Base-by-base conservation (phyloP, 2,888 invertebrate species). In the Omphaloscelis lunosa region DNA sequence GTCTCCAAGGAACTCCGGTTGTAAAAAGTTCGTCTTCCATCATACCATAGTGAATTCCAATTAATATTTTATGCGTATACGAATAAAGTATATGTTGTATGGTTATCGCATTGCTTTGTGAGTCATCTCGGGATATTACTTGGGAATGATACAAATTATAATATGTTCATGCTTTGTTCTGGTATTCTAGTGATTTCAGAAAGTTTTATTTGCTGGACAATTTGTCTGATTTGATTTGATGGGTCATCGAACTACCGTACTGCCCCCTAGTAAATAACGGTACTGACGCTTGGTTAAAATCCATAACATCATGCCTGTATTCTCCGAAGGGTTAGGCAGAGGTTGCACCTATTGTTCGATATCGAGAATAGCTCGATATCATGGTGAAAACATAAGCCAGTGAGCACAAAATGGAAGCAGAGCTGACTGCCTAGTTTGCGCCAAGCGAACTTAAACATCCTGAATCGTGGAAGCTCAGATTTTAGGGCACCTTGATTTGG, bases 21-120 rank as follows among this genome's bases (percentile, higher is more conserved):
- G 45, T 76, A 72, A 66, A 85, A 71, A 68, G 23, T 51, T 29
- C 39, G 6, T 67, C 34, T 63, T 75, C 56, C 68, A 71, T 62
- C 56, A 34, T 11, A 45, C 51, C 29, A 65, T 65, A 48, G 41
- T 80, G 76, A 53, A 81, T 61, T 85, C 71, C 82, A 66, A 69
- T 85, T 75, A n/a, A 63, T 69, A 72, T 68, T 84, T 59, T 56
- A 72, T 72, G 67, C 12, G 34, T 45, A 61, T 27, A 41, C 15
- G 11, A 48, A 7, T 62, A 11, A 34, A 68, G 59, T 59, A 29
- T 29, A 51, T 41, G 34, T 69, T 63, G 56, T 72, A 63, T 71
- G 39, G 71, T 72, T 72, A 72, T 81, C 48, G n/a, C 34, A 56
- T 62, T 56, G 51, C 27, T 27, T 67, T 34, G 39, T 80, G 66